Conservation (phyloP, 2,888 invertebrate genomes). For the Tiphia femorata region DNA sequence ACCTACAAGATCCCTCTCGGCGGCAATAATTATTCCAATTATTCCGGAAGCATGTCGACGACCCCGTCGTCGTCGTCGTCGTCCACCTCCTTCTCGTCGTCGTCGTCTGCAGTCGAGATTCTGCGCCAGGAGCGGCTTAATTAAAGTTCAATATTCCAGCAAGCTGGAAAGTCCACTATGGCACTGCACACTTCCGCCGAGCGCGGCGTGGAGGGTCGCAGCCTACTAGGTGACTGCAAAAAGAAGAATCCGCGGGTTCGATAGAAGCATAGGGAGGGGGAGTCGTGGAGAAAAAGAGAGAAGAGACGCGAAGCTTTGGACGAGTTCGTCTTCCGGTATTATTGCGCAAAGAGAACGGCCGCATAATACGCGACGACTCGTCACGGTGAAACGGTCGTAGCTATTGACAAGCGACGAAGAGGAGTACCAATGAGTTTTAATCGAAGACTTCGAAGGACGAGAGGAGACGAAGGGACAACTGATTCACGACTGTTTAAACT, state of each 20-base stretch:
- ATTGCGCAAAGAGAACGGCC: too few relatives aligned
- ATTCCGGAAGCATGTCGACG: background rate
- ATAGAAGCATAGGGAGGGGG: background rate
- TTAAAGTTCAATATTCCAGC: slow-evolving; percentile 29
- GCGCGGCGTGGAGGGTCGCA: background rate
- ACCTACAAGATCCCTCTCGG: too few relatives aligned
- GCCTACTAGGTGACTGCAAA: background rate
- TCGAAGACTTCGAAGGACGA: too few relatives aligned
- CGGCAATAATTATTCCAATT: background rate
- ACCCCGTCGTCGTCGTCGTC: background rate
- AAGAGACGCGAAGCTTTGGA: too few relatives aligned
- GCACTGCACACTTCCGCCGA: background rate
- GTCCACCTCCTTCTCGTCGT: slow-evolving; percentile 2
- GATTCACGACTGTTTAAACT: too few relatives aligned
- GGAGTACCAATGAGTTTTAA: too few relatives aligned
- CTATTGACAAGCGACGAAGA: too few relatives aligned
- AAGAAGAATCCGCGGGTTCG: background rate
- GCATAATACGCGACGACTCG: too few relatives aligned
- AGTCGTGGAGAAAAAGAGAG: too few relatives aligned
- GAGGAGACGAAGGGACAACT: too few relatives aligned
- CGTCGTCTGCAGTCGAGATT: slow-evolving; percentile 17
- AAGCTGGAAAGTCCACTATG: slow-evolving; percentile 15
- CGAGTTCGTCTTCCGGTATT: too few relatives aligned
- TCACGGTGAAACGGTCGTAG: too few relatives aligned
- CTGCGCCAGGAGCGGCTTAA: slow-evolving; percentile 15